These are phyloP conservation scores for Sciurus niger DNA, from an alignment of 2,113 vertebrate species.

Conservation along the genomic window DNA sequence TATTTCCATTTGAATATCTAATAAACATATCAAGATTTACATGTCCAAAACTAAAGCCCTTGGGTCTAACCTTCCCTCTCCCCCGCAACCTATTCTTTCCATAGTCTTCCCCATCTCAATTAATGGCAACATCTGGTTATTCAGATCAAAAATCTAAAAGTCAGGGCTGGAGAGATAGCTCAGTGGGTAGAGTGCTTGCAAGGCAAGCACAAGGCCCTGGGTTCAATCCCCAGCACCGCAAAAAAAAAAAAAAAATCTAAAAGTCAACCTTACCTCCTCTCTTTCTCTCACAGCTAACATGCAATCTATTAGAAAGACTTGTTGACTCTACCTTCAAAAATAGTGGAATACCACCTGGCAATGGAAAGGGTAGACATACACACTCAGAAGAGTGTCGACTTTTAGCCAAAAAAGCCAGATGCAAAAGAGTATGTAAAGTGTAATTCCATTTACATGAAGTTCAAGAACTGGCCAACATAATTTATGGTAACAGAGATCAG, in stretches of 20 bases:
- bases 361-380: neutral
- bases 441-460: neutral
- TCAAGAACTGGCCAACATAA: neutral
- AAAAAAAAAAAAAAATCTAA: neutral
- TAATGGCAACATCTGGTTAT: neutral
- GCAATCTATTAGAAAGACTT: neutral
- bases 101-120: neutral
- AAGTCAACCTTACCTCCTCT: neutral
- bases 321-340: constrained; percentile 4
- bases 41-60: neutral
- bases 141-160: neutral
- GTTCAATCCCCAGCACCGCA: no score
- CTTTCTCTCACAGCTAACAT: neutral
- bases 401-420: neutral
- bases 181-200: no score
- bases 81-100: neutral
- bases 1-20: neutral
- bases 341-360: neutral
- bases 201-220: no score
- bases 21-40: neutral
- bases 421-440: neutral
- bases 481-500: neutral
- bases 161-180: neutral
- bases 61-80: neutral
- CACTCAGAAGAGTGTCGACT: neutral